Evolutionary conservation across 2,113 vertebrate species (phyloP), one percentile per base, ranked within the genome.

Genomic region (Morone saxatilis): DNA sequence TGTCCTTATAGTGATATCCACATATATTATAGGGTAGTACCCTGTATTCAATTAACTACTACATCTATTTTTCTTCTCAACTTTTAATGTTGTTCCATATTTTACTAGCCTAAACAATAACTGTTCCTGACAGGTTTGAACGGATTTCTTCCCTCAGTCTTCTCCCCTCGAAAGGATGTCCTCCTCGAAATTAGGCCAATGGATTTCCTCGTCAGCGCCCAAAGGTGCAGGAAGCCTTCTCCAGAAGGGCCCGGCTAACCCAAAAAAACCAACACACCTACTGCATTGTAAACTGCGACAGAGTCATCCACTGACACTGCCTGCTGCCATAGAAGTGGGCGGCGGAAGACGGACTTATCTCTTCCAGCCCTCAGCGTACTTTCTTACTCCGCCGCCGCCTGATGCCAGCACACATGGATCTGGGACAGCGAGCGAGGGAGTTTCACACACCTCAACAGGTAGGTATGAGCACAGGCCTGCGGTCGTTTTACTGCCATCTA

Each of bases 241-340:
- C 63, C 43, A 45, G 19, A 73, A n/a, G 63, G 11, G n/a, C 57
- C 71, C 53, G 5, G 16, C 60, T 51, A 76, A 43, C 4, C 40
- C 80, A 31, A 31, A 31, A 31, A 31, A 31, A 31, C 6, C 13
- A 76, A 84, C 87, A 84, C 89, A 90, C 89, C 86, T 83, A 38
- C 78, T 5, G 16, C 40, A 2, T 10, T 45, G 76, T 16, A 53
- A 31, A 62, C n/a, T 1, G n/a, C 43, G 17, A 60, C 7, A 47
- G 31, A 84, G 59, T 81, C 82, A 79, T 50, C 1, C 48, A 14
- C 40, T 38, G 66, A 70, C 70, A 62, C 51, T 73, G 78, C n/a
- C 31, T 31, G 31, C 13, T 65, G 13, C 13, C 43, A 48, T 56
- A 43, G 20, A 47, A 71, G 76, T 74, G 73, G 63, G 87, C 70